Percentiles rank a stretch among this genome's conserved stretches.
phyloP scores from a whole-genome alignment of 2,797 vertebrate species.

The Manis javanica region DNA sequence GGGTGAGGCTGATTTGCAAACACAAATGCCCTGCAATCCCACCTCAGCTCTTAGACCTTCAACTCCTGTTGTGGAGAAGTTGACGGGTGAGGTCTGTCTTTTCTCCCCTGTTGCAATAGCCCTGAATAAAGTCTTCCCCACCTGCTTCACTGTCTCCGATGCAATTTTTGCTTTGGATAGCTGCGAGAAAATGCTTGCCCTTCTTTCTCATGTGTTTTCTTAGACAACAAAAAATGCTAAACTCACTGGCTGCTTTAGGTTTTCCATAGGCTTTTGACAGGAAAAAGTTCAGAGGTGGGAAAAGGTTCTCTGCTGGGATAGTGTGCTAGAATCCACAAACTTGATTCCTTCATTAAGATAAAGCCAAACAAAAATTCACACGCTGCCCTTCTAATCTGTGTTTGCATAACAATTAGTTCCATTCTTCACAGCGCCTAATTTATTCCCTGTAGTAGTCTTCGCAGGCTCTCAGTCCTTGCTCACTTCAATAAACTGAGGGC shows the following conservation, averaged over 20 bases:
- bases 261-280: background rate
- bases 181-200: background rate
- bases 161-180: background rate
- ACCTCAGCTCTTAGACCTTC: background rate
- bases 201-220: background rate
- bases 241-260: background rate
- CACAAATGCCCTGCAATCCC: background rate
- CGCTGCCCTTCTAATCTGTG: background rate
- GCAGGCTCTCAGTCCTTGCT: background rate
- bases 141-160: background rate
- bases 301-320: background rate
- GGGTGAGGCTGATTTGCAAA: background rate
- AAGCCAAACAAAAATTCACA: conserved; percentile 27
- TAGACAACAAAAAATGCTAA: background rate
- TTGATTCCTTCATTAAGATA: background rate
- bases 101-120: background rate
- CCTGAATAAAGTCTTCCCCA: background rate
- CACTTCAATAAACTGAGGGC: background rate
- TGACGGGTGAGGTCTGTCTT: background rate
- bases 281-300: background rate
- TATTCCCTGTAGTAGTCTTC: conserved; percentile 40
- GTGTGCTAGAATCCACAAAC: background rate
- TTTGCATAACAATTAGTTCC: conserved; percentile 46
- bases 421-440: conserved; percentile 22
- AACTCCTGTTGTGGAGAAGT: background rate